These are phyloP conservation scores for Agrypnia vestita DNA, from an alignment of 1,140 invertebrate genomes.

Conservation along the genomic window DNA sequence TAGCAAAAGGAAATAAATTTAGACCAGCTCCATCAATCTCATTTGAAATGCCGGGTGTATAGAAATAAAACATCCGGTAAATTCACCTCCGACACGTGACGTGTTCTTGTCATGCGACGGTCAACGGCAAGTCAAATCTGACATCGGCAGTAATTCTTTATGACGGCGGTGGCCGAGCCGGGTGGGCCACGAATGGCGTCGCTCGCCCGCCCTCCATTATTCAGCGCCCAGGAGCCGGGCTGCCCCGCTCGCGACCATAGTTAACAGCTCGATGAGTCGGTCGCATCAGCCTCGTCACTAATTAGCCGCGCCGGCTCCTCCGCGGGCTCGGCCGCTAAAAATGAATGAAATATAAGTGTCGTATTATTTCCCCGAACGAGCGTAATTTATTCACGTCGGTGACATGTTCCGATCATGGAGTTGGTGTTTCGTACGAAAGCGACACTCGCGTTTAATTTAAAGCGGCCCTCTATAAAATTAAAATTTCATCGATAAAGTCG, in stretches of 20 bases:
- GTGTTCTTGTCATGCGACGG: neutral
- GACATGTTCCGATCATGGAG: conserved; percentile 37
- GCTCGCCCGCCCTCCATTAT: conserved; percentile 17
- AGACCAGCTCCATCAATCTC: no score
- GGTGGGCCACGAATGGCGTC: conserved; percentile 22
- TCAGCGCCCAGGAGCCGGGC: conserved; percentile 29
- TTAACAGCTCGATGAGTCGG: conserved; percentile 13
- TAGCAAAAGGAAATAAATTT: no score
- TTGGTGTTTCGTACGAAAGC: conserved; percentile 26
- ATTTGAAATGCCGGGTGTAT: no score
- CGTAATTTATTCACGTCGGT: conserved; percentile 50
- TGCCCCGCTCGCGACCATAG: conserved; percentile 41
- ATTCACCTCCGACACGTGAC: no score
- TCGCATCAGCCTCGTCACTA: conserved; percentile 30
- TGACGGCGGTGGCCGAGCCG: conserved; percentile 7
- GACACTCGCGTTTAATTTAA: conserved; percentile 51
- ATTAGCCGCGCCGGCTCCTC: conserved; percentile 40
- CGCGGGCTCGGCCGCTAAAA: conserved; percentile 14
- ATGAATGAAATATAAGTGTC: conserved; percentile 40
- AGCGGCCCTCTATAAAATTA: conserved; percentile 38
- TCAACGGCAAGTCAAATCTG: conserved; percentile 6
- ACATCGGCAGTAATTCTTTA: conserved; percentile 24
- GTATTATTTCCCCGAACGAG: conserved; percentile 43
- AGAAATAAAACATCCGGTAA: no score
- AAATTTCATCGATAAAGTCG: conserved; percentile 53